Evolutionary conservation across 2,113 vertebrate species (phyloP).

Genomic region (Heptranchias perlo): DNA sequence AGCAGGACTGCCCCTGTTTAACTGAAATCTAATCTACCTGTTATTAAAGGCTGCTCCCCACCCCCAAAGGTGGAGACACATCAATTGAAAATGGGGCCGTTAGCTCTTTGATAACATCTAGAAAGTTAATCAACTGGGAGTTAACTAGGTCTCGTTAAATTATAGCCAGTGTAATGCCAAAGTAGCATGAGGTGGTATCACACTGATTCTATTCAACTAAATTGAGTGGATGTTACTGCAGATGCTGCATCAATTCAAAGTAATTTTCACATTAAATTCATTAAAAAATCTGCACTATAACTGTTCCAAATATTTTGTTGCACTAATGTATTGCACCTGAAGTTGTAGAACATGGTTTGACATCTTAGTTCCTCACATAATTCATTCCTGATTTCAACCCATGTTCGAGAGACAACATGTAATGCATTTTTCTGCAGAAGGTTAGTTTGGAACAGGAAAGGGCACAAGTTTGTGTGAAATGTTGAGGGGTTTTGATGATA

Average conservation of each 20-base stretch:
- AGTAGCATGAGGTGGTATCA: background rate
- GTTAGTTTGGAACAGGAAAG: background rate
- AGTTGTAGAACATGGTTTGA: background rate
- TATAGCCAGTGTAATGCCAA: background rate
- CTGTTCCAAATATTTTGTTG: background rate
- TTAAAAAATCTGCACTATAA: background rate
- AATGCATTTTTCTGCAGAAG: background rate
- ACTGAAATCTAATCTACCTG: background rate
- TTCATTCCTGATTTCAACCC: background rate
- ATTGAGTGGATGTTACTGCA: background rate
- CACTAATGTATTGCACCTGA: background rate
- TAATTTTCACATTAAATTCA: background rate
- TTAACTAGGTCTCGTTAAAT: no score
- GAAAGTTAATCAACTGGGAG: no score
- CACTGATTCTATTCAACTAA: background rate
- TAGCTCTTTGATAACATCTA: background rate
- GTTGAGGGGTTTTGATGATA: background rate
- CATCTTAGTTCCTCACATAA: background rate
- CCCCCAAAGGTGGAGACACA: background rate
- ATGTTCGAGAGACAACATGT: no score
- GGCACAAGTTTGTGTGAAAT: background rate
- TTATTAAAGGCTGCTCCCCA: background rate
- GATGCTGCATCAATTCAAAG: background rate
- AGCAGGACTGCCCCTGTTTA: background rate
- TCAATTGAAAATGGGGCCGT: background rate